A percentile compares a stretch with the other conserved stretches of the same genome.
Evolutionary conservation across 2,797 vertebrate species (phyloP).

Genomic region (Astyanax mexicanus): DNA sequence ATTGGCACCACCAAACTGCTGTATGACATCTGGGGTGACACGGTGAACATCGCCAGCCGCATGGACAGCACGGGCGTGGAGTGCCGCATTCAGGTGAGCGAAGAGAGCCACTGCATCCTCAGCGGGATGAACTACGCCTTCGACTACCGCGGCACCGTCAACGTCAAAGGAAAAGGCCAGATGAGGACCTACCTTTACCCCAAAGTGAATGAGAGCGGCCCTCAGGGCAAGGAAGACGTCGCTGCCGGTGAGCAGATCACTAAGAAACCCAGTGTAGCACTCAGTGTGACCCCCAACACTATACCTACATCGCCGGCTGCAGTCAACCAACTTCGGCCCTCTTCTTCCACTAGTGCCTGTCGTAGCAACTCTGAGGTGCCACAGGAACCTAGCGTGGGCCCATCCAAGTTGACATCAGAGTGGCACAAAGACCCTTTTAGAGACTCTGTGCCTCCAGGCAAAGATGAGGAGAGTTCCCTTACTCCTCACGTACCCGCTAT

Average conservation of each 20-base stretch:
- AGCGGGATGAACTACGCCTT: slow-evolving; percentile 94
- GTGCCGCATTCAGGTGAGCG: slow-evolving; percentile 97
- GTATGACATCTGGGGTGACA: slow-evolving; percentile 99
- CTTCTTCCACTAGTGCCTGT: slow-evolving; percentile 30
- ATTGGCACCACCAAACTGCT: slow-evolving; percentile 98
- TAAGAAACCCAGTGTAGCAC: slow-evolving; percentile 50
- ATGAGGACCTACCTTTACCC: slow-evolving; percentile 99
- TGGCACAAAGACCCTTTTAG: slow-evolving; percentile 42
- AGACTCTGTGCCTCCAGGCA: slow-evolving; percentile 39
- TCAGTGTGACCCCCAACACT: slow-evolving; percentile 5
- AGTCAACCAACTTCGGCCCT: slow-evolving; percentile 27
- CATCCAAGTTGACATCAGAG: slow-evolving; percentile 33
- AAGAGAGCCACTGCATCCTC: slow-evolving; percentile 92
- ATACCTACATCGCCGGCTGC: not conserved
- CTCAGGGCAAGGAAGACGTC: slow-evolving; percentile 83
- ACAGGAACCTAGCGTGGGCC: slow-evolving; percentile 41
- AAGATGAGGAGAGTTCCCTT: slow-evolving; percentile 21
- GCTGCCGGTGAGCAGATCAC: slow-evolving; percentile 64
- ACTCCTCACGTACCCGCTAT: slow-evolving; percentile 24
- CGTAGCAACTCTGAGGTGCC: slow-evolving; percentile 36
- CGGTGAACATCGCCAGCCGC: slow-evolving; percentile 97
- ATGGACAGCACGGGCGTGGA: slow-evolving; percentile 98
- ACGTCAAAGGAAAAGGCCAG: slow-evolving; percentile 98
- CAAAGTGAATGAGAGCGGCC: slow-evolving; percentile 85
- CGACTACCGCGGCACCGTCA: slow-evolving; percentile 97